Conservation (phyloP, 1,140 invertebrate genomes). For the Drosophila melanica region DNA sequence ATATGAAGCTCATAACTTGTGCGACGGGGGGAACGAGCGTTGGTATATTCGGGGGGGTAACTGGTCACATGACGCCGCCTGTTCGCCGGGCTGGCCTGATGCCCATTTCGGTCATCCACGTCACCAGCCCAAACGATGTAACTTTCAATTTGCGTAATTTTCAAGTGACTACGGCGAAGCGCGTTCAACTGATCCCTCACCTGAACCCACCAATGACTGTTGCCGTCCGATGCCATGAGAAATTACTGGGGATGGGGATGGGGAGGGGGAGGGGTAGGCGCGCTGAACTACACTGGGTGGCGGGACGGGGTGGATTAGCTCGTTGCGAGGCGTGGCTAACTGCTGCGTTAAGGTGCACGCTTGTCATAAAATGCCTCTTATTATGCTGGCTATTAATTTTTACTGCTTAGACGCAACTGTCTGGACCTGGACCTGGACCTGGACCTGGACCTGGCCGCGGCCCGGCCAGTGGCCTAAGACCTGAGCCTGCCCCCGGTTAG, state of each 20-base stretch:
- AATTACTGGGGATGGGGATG: slow-evolving; percentile 40
- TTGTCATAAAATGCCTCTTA: slow-evolving; percentile 82
- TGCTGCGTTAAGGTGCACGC: slow-evolving; percentile 71
- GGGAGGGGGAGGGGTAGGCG: slow-evolving; percentile 1
- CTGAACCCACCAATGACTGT: slow-evolving; percentile 70
- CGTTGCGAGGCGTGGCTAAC: slow-evolving; percentile 47
- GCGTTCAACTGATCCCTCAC: slow-evolving; percentile 74
- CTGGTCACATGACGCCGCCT: slow-evolving; percentile 12
- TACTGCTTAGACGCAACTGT: slow-evolving; percentile 69
- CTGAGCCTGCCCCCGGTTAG: slow-evolving; percentile 12
- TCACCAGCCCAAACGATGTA: slow-evolving; percentile 63
- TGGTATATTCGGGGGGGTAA: background rate
- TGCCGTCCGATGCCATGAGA: slow-evolving; percentile 60
- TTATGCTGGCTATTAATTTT: slow-evolving; percentile 82
- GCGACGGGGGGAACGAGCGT: background rate
- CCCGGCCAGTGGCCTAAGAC: background rate
- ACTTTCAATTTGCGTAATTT: slow-evolving; percentile 83
- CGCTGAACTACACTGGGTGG: background rate
- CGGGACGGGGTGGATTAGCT: slow-evolving; percentile 10
- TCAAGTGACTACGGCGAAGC: slow-evolving; percentile 58
- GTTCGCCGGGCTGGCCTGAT: slow-evolving; percentile 17
- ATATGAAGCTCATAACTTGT: slow-evolving; percentile 66
- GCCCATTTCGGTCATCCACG: slow-evolving; percentile 39
- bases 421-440: slow-evolving; percentile 14
- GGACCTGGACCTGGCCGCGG: slow-evolving; percentile 4